Percentiles rank a stretch among this genome's conserved stretches.
Evolutionary conservation across 2,113 vertebrate genomes (phyloP).

Genomic region (Malurus melanocephalus): DNA sequence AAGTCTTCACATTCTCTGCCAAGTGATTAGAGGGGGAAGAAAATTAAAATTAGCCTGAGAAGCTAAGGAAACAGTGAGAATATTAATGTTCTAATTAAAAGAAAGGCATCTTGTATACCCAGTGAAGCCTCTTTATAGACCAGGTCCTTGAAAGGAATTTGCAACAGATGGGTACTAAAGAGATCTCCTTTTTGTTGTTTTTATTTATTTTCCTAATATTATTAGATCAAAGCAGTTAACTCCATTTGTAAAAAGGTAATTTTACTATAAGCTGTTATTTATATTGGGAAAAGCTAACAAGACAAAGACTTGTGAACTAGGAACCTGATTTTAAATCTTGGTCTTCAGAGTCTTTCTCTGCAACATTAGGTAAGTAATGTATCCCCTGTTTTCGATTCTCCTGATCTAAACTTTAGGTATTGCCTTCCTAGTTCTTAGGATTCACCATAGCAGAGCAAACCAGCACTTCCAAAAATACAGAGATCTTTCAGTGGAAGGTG

Average conservation of each 20-base stretch:
- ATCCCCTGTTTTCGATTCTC: background rate
- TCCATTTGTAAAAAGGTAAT: background rate
- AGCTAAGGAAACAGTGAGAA: constrained; percentile 28
- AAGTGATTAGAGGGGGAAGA: constrained; percentile 32
- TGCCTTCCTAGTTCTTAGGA: background rate
- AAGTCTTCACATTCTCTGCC: constrained; percentile 13
- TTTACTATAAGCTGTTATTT: background rate
- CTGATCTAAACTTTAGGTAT: background rate
- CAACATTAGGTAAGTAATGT: background rate
- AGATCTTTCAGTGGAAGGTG: background rate
- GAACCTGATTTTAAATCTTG: background rate
- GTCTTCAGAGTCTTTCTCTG: background rate
- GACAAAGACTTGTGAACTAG: background rate
- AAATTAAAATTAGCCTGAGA: constrained; percentile 39
- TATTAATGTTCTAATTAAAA: constrained; percentile 54
- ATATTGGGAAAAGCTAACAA: background rate
- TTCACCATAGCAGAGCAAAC: background rate
- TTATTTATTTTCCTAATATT: background rate
- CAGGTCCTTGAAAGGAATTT: constrained; percentile 21
- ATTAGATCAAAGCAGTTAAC: background rate
- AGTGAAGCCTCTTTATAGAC: constrained; percentile 15
- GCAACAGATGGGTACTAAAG: background rate
- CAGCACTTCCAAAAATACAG: background rate
- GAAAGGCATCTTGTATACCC: background rate
- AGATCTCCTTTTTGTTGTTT: background rate